phyloP scores from a whole-genome alignment of 2,888 invertebrate species.

The Drosophila mimetica region DNA sequence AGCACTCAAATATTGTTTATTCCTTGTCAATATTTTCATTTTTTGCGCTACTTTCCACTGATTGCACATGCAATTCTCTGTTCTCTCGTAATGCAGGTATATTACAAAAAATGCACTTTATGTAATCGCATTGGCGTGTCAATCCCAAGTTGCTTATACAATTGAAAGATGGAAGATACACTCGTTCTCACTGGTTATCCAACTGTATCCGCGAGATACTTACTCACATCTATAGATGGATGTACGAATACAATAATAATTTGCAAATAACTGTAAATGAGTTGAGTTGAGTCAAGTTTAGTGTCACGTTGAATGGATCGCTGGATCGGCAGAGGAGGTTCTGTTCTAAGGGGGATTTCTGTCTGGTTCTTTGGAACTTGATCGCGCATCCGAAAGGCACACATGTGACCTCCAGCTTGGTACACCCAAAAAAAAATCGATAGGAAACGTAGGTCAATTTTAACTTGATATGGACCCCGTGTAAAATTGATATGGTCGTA shows the following conservation, averaged over 20 bases:
- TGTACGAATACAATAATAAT: constrained; percentile 41
- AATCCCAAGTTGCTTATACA: constrained; percentile 41
- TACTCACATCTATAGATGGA: constrained; percentile 16
- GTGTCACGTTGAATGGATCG: constrained; percentile 2
- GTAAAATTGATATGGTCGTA: no score
- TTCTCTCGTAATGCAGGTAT: constrained; percentile 31
- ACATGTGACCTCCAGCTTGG: constrained; percentile 64
- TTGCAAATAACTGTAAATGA: constrained; percentile 70
- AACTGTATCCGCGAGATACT: constrained; percentile 26
- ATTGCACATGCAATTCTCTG: constrained; percentile 43
- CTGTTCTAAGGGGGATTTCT: constrained; percentile 1
- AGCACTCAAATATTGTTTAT: constrained; percentile 1
- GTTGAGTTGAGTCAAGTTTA: constrained; percentile 46
- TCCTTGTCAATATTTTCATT: constrained; percentile 38
- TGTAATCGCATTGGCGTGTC: constrained; percentile 39
- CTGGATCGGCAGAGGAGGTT: constrained; percentile 14
- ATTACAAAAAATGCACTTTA: constrained; percentile 38
- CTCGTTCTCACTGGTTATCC: constrained; percentile 24
- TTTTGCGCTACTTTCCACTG: constrained; percentile 15
- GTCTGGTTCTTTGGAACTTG: constrained; percentile 23
- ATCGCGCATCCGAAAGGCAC: constrained; percentile 18
- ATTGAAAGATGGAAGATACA: constrained; percentile 24
- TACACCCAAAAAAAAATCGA: no score
- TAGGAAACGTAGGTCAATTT: no score
- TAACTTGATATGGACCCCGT: no score